Percentiles rank a stretch among this genome's conserved stretches.
Evolutionary conservation across 2,888 invertebrate species (phyloP).

Genomic region (Unio delphinus): DNA sequence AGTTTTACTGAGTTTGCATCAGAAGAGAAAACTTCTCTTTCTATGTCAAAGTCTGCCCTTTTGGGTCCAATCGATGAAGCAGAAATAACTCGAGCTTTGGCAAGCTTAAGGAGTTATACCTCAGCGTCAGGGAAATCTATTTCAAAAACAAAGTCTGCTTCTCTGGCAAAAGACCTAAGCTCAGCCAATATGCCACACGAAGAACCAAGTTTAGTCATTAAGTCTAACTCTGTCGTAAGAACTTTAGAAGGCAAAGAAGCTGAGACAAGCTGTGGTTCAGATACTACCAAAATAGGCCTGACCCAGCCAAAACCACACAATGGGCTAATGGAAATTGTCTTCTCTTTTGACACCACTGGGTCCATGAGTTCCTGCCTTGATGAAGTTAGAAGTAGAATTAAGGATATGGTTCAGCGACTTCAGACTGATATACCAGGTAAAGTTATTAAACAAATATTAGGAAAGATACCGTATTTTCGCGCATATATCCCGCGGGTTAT

Average conservation of each 20-base stretch:
- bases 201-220: no score
- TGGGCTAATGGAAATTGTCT: slow-evolving; percentile 55
- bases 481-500: no score
- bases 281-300: slow-evolving; percentile 5
- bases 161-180: neutral
- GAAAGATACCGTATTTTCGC: no score
- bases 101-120: slow-evolving; percentile 11
- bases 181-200: no score
- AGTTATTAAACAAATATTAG: no score
- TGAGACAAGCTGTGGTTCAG: neutral
- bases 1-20: neutral
- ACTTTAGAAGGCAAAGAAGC: neutral
- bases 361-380: slow-evolving; percentile 58
- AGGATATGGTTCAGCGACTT: slow-evolving; percentile 52
- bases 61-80: slow-evolving; percentile 16
- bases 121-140: slow-evolving; percentile 6
- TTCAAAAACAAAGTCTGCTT: slow-evolving; percentile 3
- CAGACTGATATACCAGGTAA: slow-evolving; percentile 55
- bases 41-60: slow-evolving; percentile 11
- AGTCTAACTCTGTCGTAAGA: no score
- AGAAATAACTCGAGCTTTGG: slow-evolving; percentile 21
- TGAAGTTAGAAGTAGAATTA: slow-evolving; percentile 45
- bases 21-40: slow-evolving; percentile 1
- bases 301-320: slow-evolving; percentile 23
- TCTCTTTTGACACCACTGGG: slow-evolving; percentile 64